Conservation (phyloP, 2,888 invertebrate genomes). For the Meliscaeva auricollis region DNA sequence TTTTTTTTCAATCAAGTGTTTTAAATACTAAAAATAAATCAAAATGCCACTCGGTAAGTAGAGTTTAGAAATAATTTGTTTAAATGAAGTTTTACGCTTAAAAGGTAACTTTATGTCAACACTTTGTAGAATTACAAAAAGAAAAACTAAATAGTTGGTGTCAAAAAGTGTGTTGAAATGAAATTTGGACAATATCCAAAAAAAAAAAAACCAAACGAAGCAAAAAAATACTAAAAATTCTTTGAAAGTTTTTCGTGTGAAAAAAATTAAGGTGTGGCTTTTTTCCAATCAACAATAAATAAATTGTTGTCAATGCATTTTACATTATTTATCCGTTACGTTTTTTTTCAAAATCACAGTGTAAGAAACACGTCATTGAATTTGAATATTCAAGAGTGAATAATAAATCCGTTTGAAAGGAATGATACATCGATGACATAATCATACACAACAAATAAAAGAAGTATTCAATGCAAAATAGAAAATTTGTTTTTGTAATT, state of each 20-base stretch:
- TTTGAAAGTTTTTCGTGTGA: background rate
- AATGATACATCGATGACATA: conserved; percentile 65
- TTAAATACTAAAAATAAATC: conserved; percentile 62
- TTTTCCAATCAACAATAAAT: conserved; percentile 5
- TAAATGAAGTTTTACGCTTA: background rate
- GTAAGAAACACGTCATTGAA: conserved; percentile 23
- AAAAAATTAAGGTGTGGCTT: conserved; percentile 54
- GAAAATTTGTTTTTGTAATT: conserved; percentile 23
- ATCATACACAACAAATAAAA: conserved; percentile 30
- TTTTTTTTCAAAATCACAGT: conserved; percentile 26
- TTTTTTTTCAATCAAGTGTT: conserved; percentile 33
- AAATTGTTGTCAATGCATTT: conserved; percentile 48
- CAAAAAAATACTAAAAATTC: background rate
- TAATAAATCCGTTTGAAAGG: background rate
- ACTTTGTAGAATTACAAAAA: conserved; percentile 1
- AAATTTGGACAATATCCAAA: conserved; percentile 37
- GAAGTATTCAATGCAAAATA: background rate
- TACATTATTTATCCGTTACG: conserved; percentile 19
- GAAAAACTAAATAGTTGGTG: background rate
- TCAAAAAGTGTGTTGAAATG: conserved; percentile 12
- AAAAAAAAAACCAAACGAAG: background rate
- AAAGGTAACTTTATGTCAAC: background rate
- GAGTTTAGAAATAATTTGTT: conserved; percentile 25
- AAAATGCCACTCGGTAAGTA: conserved; percentile 81
- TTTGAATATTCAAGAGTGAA: background rate